Evolutionary conservation across 2,888 invertebrate species (phyloP).

Genomic region (Hirudinaria manillensis): DNA sequence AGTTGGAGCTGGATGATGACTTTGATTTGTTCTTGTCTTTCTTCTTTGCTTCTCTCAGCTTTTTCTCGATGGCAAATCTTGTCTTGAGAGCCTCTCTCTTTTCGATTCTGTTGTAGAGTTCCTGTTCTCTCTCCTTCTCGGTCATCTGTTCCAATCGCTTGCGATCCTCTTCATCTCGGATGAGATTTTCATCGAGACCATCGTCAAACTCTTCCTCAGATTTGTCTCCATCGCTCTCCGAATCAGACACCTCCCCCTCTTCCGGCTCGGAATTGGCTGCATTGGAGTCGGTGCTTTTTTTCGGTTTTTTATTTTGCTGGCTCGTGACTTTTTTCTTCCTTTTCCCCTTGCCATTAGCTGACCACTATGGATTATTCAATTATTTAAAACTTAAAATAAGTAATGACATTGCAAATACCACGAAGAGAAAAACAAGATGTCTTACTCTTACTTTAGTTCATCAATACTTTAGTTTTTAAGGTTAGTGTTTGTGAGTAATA

Average conservation of each 20-base stretch:
- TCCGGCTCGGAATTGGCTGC: conserved; percentile 49
- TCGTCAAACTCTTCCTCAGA: conserved; percentile 80
- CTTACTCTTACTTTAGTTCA: not conserved
- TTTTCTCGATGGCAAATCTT: conserved; percentile 89
- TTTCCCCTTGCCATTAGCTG: conserved; percentile 45
- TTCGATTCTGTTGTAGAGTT: conserved; percentile 91
- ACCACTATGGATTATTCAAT: not conserved
- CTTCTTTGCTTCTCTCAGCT: conserved; percentile 75
- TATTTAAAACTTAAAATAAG: not conserved
- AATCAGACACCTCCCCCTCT: conserved; percentile 72
- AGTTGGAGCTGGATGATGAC: conserved; percentile 28
- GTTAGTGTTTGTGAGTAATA: no score
- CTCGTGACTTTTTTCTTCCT: conserved; percentile 42
- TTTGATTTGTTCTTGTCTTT: conserved; percentile 63
- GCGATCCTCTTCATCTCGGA: conserved; percentile 92
- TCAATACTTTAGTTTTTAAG: conserved; percentile 4
- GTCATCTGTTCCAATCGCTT: conserved; percentile 82
- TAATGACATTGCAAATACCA: not conserved
- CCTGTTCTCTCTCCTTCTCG: conserved; percentile 92
- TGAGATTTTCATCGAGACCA: conserved; percentile 90
- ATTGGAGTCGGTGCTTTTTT: conserved; percentile 36
- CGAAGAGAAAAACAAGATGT: no score
- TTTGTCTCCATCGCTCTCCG: conserved; percentile 43
- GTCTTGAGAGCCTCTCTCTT: conserved; percentile 87
- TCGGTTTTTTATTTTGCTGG: conserved; percentile 52